Evolutionary conservation across 2,797 vertebrate species (phyloP).

Genomic region (Anguilla marmorata): DNA sequence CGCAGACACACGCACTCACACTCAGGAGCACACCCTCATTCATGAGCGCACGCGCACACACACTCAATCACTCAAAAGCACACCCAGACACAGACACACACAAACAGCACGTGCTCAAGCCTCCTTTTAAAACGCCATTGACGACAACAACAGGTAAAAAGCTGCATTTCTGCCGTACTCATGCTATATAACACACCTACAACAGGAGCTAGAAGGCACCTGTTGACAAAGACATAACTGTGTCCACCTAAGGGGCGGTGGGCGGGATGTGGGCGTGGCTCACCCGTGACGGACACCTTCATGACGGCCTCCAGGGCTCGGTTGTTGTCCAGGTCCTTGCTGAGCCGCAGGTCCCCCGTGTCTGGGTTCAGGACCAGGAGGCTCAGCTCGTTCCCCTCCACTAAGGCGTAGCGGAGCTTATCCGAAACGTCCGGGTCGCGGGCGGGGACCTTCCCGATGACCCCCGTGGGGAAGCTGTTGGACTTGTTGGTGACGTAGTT

Average conservation of each 20-base stretch:
- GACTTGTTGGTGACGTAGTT: slow-evolving; percentile 86
- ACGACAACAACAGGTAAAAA: neutral
- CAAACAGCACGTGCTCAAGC: no score
- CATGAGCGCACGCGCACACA: neutral
- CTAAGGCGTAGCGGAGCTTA: slow-evolving; percentile 79
- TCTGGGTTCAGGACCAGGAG: slow-evolving; percentile 77
- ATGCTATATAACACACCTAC: neutral
- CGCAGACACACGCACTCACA: neutral
- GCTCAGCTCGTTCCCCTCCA: slow-evolving; percentile 82
- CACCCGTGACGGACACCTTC: slow-evolving; percentile 84
- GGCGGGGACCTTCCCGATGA: slow-evolving; percentile 85
- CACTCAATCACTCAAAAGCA: neutral
- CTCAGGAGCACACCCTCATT: neutral
- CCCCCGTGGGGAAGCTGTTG: slow-evolving; percentile 80
- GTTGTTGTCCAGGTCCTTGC: slow-evolving; percentile 82
- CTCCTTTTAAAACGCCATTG: neutral
- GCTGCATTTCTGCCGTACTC: neutral
- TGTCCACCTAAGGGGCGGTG: neutral
- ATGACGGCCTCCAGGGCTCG: slow-evolving; percentile 82
- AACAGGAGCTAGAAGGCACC: neutral
- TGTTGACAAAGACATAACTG: neutral
- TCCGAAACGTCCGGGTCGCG: slow-evolving; percentile 84
- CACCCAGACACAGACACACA: neutral
- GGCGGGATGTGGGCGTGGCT: slow-evolving; percentile 31
- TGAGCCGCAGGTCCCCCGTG: slow-evolving; percentile 82